These are phyloP conservation scores for Eupsilia transversa DNA, from an alignment of 2,888 invertebrate genomes.

Conservation along the genomic window DNA sequence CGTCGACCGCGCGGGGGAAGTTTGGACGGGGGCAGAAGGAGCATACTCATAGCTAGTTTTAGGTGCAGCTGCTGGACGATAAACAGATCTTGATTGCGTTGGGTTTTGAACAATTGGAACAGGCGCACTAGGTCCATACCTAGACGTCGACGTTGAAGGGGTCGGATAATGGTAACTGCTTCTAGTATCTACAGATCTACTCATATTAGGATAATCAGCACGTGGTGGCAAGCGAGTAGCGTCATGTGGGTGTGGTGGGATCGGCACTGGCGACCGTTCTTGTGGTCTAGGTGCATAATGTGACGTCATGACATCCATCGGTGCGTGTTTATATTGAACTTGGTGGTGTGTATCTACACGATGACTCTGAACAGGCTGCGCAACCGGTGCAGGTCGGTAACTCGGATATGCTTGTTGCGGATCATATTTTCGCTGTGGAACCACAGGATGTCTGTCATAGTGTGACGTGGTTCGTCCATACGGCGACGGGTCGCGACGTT, in stretches of 20 bases:
- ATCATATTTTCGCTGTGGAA: constrained; percentile 85
- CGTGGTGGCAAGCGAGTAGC: constrained; percentile 78
- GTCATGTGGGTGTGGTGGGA: constrained; percentile 79
- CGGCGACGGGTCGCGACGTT: constrained; percentile 83
- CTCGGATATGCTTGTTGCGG: constrained; percentile 87
- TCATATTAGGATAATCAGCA: constrained; percentile 79
- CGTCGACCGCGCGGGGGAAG: constrained; percentile 81
- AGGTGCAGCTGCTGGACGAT: constrained; percentile 78
- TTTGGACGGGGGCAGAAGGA: constrained; percentile 79
- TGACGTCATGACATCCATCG: constrained; percentile 77
- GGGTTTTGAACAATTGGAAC: constrained; percentile 80
- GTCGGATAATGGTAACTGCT: constrained; percentile 80
- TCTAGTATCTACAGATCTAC: constrained; percentile 78
- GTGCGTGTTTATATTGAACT: constrained; percentile 81
- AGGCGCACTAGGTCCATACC: constrained; percentile 77
- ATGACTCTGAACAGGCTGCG: constrained; percentile 81
- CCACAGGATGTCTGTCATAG: constrained; percentile 82
- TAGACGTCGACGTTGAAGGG: constrained; percentile 83
- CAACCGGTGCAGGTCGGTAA: constrained; percentile 80
- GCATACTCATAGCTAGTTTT: constrained; percentile 83
- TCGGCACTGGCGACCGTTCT: constrained; percentile 80
- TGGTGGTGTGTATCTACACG: constrained; percentile 82
- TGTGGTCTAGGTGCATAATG: constrained; percentile 80
- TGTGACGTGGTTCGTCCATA: constrained; percentile 78
- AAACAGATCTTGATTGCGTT: constrained; percentile 76